Evolutionary conservation across 1,140 invertebrate genomes (phyloP), one percentile per base, ranked within the genome.

Genomic region (Brachionus calyciflorus): DNA sequence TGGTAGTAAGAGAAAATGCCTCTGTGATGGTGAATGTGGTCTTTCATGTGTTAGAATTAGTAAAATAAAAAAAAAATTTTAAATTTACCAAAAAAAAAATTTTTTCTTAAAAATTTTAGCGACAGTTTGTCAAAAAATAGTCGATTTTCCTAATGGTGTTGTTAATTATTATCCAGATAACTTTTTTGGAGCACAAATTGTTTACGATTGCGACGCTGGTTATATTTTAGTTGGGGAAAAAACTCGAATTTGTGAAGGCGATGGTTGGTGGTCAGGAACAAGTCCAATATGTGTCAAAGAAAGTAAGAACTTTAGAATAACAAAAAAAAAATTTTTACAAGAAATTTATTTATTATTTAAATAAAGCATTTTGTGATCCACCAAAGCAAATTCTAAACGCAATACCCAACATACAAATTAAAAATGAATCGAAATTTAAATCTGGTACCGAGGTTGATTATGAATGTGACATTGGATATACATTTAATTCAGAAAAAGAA

Each of bases 11-110:
- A 96, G 93, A 82, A 91, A 93, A 81, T 98, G 96, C 82, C 87
- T 96, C 53, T 98, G 96, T 83, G 96, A 98, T 82, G 95, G 94
- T 40, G 89, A 91, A 2, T 98, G 96, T 82, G 96, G 95, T 24
- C 91, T 94, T 89, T 95, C 93, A 17, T 98, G 96, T 85, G 94
- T 98, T 77, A 96, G 96, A 86, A 93, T 93, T 53, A 88, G 89
- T 89, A 81, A 26, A 1, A 41, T 5, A 19, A 14, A 41, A 46
- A 24, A 17, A 57, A 60, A 26, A 9, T 19, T 57, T 1, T 4
- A 48, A 5, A 26, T 44, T 24, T 57, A 17, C 30, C n/a, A 6
- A 37, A 37, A 53, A 30, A 76, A 6, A 24, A 41, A 41, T 12
- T 24, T 65, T 4, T 5, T 65, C 12, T 14, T 3, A 5, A 57